Evolutionary conservation across 2,797 vertebrate species (phyloP).

Genomic region (Mus caroli): DNA sequence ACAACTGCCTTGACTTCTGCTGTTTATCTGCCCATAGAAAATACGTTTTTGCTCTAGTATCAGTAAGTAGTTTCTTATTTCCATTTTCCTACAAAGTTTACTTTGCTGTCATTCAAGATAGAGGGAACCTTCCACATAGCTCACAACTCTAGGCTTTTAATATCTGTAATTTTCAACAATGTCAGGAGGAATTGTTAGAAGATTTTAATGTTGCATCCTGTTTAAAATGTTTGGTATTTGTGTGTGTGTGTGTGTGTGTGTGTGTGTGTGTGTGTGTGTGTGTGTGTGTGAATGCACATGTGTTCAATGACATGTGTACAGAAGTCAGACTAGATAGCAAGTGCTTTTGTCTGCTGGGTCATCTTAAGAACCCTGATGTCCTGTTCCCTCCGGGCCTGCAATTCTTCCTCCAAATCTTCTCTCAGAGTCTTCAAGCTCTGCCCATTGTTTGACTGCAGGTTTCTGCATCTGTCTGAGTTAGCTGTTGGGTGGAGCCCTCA

Average conservation of each 20-base stretch:
- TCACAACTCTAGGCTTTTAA: background rate
- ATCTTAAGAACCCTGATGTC: background rate
- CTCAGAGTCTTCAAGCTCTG: background rate
- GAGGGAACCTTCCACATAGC: background rate
- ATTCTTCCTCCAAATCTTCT: background rate
- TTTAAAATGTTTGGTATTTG: background rate
- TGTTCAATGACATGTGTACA: background rate
- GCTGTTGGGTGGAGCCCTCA: background rate
- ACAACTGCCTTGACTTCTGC: slow-evolving; percentile 63
- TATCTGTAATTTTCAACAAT: slow-evolving; percentile 68
- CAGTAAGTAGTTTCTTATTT: slow-evolving; percentile 51
- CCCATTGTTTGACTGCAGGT: background rate
- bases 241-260: background rate
- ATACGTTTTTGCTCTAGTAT: slow-evolving; percentile 77
- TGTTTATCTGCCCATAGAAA: slow-evolving; percentile 29
- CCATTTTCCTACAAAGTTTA: slow-evolving; percentile 53
- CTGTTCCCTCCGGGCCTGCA: background rate
- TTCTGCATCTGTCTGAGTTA: background rate
- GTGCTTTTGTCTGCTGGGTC: background rate
- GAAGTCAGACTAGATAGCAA: background rate
- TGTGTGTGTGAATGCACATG: background rate
- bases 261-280: background rate
- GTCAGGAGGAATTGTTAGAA: slow-evolving; percentile 40
- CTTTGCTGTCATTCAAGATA: background rate
- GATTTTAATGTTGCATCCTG: slow-evolving; percentile 54